Conservation (phyloP, 2,888 invertebrate genomes). For the Tetranychus piercei region DNA sequence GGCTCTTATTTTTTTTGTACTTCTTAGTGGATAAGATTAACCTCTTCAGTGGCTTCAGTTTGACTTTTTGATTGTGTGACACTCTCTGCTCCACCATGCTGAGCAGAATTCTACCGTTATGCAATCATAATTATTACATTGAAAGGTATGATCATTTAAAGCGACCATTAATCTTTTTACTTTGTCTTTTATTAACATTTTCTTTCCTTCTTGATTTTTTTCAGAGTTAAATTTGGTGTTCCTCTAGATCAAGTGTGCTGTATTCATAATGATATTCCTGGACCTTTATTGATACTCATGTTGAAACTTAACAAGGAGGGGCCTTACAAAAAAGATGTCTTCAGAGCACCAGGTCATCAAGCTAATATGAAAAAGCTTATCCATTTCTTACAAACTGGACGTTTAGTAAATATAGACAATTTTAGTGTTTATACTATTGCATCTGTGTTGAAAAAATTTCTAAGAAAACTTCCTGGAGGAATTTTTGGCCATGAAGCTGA, state of each 20-base stretch:
- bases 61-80: too few relatives aligned
- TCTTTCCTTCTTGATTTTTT: background rate
- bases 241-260: constrained; percentile 75
- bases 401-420: constrained; percentile 76
- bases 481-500: constrained; percentile 84
- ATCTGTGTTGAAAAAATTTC: constrained; percentile 90
- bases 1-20: too few relatives aligned
- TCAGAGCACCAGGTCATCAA: constrained; percentile 83
- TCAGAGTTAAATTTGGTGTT: constrained; percentile 71
- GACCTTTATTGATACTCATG: constrained; percentile 70
- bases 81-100: constrained; percentile 11
- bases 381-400: constrained; percentile 70
- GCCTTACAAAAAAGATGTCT: constrained; percentile 75
- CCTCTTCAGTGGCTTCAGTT: too few relatives aligned
- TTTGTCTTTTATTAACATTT: background rate
- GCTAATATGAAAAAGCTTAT: constrained; percentile 81
- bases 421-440: constrained; percentile 95
- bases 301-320: constrained; percentile 85
- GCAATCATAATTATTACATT: constrained; percentile 14
- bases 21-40: too few relatives aligned
- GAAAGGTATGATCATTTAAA: constrained; percentile 17
- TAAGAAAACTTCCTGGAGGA: constrained; percentile 87
- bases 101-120: constrained; percentile 14
- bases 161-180: background rate
- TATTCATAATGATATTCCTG: constrained; percentile 67